phyloP scores from a whole-genome alignment of 2,888 invertebrate species.

The Cryptus viduatorius region DNA sequence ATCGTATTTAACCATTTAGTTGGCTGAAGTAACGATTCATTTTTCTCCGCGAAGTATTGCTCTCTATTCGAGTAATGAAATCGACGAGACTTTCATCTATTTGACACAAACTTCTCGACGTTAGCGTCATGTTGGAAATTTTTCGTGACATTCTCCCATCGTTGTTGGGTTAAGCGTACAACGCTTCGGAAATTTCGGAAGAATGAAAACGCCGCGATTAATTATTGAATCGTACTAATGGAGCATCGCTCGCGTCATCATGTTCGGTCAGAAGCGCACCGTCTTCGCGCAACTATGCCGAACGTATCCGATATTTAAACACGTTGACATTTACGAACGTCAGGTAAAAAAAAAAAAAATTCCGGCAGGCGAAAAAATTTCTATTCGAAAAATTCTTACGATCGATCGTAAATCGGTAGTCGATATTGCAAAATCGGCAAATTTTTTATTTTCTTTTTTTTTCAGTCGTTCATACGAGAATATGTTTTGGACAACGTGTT shows the following conservation, averaged over 20 bases:
- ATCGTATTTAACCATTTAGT: background rate
- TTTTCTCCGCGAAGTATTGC: background rate
- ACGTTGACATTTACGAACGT: constrained; percentile 79
- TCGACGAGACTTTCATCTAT: constrained; percentile 47
- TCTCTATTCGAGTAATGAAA: background rate
- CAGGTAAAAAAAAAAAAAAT: constrained; percentile 72
- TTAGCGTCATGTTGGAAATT: constrained; percentile 42
- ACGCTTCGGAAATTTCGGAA: constrained; percentile 22
- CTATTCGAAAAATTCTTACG: background rate
- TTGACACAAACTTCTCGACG: constrained; percentile 49
- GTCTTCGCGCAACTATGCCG: constrained; percentile 73
- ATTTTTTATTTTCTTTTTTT: constrained; percentile 8
- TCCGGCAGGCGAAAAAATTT: background rate
- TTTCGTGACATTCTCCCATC: constrained; percentile 57
- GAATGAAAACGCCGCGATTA: constrained; percentile 27
- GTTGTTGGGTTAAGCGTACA: constrained; percentile 40
- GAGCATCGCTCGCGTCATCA: constrained; percentile 53
- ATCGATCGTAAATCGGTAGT: background rate
- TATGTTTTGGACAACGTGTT: constrained; percentile 80
- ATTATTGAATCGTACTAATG: constrained; percentile 32
- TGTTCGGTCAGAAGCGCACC: constrained; percentile 73
- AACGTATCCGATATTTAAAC: constrained; percentile 76
- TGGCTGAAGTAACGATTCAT: background rate
- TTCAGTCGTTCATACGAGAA: constrained; percentile 80
- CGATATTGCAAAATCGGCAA: background rate